These are phyloP conservation scores for Cottoperca gobio DNA, from an alignment of 2,797 vertebrate species.

Conservation along the genomic window DNA sequence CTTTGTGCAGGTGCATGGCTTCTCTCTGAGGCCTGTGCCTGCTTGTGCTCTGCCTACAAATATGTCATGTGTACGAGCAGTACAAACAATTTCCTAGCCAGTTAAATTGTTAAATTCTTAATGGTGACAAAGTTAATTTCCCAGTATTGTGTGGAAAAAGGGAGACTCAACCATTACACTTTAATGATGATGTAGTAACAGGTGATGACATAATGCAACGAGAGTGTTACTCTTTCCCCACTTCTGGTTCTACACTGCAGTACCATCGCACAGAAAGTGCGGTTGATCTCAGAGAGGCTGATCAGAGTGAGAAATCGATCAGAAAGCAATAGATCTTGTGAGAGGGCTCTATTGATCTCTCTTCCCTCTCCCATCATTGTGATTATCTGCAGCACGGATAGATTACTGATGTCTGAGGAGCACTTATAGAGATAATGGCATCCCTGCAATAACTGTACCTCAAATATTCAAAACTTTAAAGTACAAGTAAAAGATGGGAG, in stretches of 20 bases:
- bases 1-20: not conserved
- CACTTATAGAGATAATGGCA: slow-evolving; percentile 54
- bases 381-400: slow-evolving; percentile 79
- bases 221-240: slow-evolving; percentile 34
- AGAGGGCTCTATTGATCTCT: slow-evolving; percentile 80
- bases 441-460: slow-evolving; percentile 44
- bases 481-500: not conserved
- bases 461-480: slow-evolving; percentile 38
- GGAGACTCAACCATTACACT: not conserved
- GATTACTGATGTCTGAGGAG: slow-evolving; percentile 72
- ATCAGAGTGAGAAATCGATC: slow-evolving; percentile 80
- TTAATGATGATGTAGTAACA: slow-evolving; percentile 30
- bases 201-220: slow-evolving; percentile 26
- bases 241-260: slow-evolving; percentile 38
- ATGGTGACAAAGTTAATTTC: not conserved
- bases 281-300: slow-evolving; percentile 73
- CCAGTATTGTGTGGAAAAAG: not conserved
- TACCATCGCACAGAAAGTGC: slow-evolving; percentile 58
- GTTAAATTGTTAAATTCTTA: not conserved
- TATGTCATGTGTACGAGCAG: not conserved
- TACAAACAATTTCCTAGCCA: not conserved
- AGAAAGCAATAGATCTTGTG: slow-evolving; percentile 83
- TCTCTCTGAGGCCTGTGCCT: not conserved
- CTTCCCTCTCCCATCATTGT: slow-evolving; percentile 75
- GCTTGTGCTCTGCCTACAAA: not conserved